A percentile compares a stretch with the other conserved stretches of the same genome.
Evolutionary conservation across 2,113 vertebrate genomes (phyloP).

Genomic region (Oreochromis tanganicae): DNA sequence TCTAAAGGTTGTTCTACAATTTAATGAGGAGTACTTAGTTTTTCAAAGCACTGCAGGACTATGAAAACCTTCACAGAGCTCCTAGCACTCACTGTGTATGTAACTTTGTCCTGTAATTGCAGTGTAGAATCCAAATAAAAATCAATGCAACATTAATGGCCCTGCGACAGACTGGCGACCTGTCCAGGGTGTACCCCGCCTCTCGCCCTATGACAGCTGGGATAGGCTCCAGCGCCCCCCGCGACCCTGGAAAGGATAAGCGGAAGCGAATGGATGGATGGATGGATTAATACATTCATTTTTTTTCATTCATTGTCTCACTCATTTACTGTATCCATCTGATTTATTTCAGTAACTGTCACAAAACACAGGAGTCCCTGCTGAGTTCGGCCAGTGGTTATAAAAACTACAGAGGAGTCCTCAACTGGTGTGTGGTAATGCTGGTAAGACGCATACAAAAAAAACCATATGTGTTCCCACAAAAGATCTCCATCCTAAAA

Average conservation of each 20-base stretch:
- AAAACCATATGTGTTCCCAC: not conserved
- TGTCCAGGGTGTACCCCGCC: no score
- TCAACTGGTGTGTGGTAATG: constrained; percentile 96
- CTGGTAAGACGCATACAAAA: constrained; percentile 74
- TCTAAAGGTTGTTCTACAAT: not conserved
- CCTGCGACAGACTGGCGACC: no score
- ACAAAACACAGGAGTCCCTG: constrained; percentile 81
- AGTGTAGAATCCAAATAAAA: not conserved
- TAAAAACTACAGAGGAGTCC: constrained; percentile 87
- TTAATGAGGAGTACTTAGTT: not conserved
- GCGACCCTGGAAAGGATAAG: no score
- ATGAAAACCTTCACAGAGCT: not conserved
- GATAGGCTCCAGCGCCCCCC: no score
- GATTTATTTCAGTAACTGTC: constrained; percentile 70
- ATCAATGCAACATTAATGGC: not conserved
- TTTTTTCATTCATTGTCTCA: not conserved
- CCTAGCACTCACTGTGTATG: not conserved
- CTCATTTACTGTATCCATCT: not conserved
- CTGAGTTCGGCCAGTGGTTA: constrained; percentile 86
- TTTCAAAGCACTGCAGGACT: not conserved
- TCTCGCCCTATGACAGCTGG: no score
- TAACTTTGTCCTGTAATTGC: not conserved
- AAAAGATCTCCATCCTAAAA: not conserved
- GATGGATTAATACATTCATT: not conserved
- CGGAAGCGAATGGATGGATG: no score